Conservation (phyloP, 2,797 vertebrate genomes). For the Pangasius macronema region DNA sequence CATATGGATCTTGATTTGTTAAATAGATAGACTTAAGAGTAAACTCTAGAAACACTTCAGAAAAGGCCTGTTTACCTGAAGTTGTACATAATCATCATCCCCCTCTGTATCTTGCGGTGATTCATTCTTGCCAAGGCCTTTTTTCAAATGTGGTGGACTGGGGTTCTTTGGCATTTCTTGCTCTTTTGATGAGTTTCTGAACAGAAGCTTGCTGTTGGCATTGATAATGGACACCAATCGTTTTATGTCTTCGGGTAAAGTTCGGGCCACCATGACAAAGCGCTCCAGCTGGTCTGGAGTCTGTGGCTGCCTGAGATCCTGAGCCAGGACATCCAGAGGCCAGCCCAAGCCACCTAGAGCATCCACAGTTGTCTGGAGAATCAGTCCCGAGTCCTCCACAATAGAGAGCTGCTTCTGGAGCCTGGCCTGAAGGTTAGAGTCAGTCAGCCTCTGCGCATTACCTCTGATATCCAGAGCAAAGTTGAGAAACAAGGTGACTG, state of each 20-base stretch:
- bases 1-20: neutral
- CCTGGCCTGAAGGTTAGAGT: slow-evolving; percentile 81
- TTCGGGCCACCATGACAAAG: slow-evolving; percentile 89
- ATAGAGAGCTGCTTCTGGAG: slow-evolving; percentile 85
- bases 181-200: slow-evolving; percentile 70
- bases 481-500: slow-evolving; percentile 79
- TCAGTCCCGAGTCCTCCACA: slow-evolving; percentile 81
- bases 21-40: too few species aligned
- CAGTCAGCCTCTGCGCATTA: slow-evolving; percentile 73
- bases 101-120: slow-evolving; percentile 55
- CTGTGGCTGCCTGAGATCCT: slow-evolving; percentile 73
- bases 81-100: slow-evolving; percentile 83
- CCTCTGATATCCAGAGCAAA: slow-evolving; percentile 80
- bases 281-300: slow-evolving; percentile 87
- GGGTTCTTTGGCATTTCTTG: slow-evolving; percentile 53
- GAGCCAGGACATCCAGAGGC: slow-evolving; percentile 79
- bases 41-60: neutral
- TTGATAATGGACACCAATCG: slow-evolving; percentile 90
- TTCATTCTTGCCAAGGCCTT: slow-evolving; percentile 42
- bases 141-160: slow-evolving; percentile 51
- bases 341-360: slow-evolving; percentile 77
- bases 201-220: slow-evolving; percentile 91
- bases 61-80: slow-evolving; percentile 72
- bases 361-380: slow-evolving; percentile 79
- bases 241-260: slow-evolving; percentile 89